Percentiles rank a stretch among this genome's conserved stretches.
phyloP scores from a whole-genome alignment of 2,888 invertebrate species.

The Catocala nupta region DNA sequence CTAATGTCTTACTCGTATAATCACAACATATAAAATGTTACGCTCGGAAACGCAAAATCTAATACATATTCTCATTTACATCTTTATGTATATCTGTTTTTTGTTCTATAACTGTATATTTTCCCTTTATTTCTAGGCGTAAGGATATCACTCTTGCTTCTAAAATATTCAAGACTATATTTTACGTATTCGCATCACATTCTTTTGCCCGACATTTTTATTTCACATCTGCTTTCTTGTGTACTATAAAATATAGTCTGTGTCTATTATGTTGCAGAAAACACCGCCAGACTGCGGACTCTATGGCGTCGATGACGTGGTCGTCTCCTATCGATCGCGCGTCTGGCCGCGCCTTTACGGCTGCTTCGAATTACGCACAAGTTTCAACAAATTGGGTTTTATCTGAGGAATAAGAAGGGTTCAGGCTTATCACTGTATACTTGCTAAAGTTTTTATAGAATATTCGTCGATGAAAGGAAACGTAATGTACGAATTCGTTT shows the following conservation, averaged over 20 bases:
- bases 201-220: conserved; percentile 11
- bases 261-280: conserved; percentile 23
- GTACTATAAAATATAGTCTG: conserved; percentile 15
- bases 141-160: conserved; percentile 11
- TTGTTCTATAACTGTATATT: neutral
- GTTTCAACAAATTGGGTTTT: conserved; percentile 30
- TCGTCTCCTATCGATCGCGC: conserved; percentile 42
- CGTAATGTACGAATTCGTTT: neutral
- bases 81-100: conserved; percentile 7
- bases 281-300: conserved; percentile 30
- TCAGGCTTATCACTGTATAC: conserved; percentile 1
- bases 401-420: conserved; percentile 25
- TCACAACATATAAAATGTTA: neutral
- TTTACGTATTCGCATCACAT: conserved; percentile 18
- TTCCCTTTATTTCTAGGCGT: conserved; percentile 1
- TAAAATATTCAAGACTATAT: conserved; percentile 23
- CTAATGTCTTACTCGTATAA: neutral
- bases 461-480: neutral
- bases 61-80: conserved; percentile 11
- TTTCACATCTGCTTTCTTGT: conserved; percentile 10
- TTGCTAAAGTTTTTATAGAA: neutral
- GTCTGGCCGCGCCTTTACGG: conserved; percentile 49
- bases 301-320: conserved; percentile 41
- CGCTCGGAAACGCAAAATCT: neutral
- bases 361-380: conserved; percentile 34